phyloP scores from a whole-genome alignment of 2,113 vertebrate species.

The Catharus fuscescens region DNA sequence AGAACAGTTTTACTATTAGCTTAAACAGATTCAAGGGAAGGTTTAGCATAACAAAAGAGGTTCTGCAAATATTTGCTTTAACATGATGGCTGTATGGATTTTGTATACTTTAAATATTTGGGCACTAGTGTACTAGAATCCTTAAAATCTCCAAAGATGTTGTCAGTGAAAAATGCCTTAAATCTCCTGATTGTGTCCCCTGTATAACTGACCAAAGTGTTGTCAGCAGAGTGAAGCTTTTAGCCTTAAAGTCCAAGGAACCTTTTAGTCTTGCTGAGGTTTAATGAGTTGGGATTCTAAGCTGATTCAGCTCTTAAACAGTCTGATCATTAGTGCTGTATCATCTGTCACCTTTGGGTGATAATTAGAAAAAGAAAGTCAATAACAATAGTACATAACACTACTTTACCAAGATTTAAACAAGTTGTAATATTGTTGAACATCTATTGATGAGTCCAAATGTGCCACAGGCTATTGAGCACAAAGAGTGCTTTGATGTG shows the following conservation, averaged over 20 bases:
- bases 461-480: slow-evolving; percentile 80
- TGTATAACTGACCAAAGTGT: neutral
- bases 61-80: neutral
- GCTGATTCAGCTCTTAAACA: slow-evolving; percentile 71
- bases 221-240: neutral
- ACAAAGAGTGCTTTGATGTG: slow-evolving; percentile 71
- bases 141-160: neutral
- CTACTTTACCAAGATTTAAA: slow-evolving; percentile 82
- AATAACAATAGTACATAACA: slow-evolving; percentile 82
- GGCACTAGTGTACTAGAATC: neutral
- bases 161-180: neutral
- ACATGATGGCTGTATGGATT: neutral
- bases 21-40: neutral
- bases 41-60: neutral
- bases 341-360: slow-evolving; percentile 84
- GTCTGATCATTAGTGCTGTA: slow-evolving; percentile 76
- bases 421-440: slow-evolving; percentile 82
- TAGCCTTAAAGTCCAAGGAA: slow-evolving; percentile 19
- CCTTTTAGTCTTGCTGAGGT: slow-evolving; percentile 41
- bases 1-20: neutral
- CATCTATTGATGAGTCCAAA: slow-evolving; percentile 81
- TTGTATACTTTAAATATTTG: neutral
- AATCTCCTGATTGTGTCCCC: neutral
- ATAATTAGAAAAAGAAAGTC: slow-evolving; percentile 84
- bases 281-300: slow-evolving; percentile 70